Evolutionary conservation across 2,113 vertebrate genomes (phyloP), one percentile per base, ranked within the genome.

Genomic region (Cinclus cinclus): DNA sequence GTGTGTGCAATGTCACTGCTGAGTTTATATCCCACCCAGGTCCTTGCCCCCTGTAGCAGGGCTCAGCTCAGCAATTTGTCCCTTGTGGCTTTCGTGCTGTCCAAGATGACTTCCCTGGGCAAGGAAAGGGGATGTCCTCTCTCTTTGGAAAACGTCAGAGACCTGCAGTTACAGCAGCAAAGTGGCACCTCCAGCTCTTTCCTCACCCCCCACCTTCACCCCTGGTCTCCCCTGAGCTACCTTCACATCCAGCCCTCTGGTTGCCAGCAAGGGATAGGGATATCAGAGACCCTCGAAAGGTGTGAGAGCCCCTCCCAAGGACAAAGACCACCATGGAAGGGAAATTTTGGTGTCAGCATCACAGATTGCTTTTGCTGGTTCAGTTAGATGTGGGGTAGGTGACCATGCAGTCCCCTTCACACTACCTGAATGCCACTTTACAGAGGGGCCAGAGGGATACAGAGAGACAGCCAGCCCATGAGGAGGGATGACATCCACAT

Each of bases 141-240:
- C 27, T 53, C 55, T 67, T 1, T n/a, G 14, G 19, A 69, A 60
- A 82, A 31, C 16, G 28, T 30, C 53, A 50, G 19, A 63, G 17
- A 64, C 15, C 17, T 4, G 2, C 19, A 64, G 41, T 49, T 62
- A 75, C 16, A 71, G 50, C 15, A 73, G 37, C 7, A 60, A 82
- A 80, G 55, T 33, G 27, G 35, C 44, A 68, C 11, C 31, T 68
- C 31, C 58, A 76, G 33, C 49, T 77, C 42, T 46, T 74, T 64
- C 6, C 24, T 39, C 25, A 41, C 11, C 1, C 7, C 12, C 21
- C 0, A 0, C 13, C 65, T 22, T 11, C 19, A 15, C 7, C 37
- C 1, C 4, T 13, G 9, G 19, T 63, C 41, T 28, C 15, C 13
- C 20, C 60, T 21, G 7, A 50, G 59, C 33, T n/a, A 55, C 12